phyloP scores from a whole-genome alignment of 2,888 invertebrate genomes.

The Helicoverpa assulta region DNA sequence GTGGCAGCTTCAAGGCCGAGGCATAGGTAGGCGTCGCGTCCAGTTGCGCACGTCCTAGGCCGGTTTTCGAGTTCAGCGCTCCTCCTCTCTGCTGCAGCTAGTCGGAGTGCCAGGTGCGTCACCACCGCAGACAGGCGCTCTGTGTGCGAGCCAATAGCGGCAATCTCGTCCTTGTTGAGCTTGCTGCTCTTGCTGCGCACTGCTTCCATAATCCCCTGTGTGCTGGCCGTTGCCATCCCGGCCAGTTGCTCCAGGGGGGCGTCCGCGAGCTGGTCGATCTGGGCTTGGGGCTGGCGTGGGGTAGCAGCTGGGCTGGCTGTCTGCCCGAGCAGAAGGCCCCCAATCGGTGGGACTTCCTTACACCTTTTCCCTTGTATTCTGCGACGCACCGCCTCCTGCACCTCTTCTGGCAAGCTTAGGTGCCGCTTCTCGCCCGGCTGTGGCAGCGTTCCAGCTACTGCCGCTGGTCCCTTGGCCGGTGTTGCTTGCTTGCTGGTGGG shows the following conservation, averaged over 20 bases:
- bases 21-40: accelerated
- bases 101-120: neutral
- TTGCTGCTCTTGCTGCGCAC: neutral
- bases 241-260: constrained; percentile 12
- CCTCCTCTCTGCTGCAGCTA: neutral
- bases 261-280: neutral
- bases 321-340: no score
- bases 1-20: neutral
- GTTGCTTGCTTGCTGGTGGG: no score
- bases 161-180: neutral
- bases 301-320: no score
- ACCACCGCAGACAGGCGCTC: constrained; percentile 1
- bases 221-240: constrained; percentile 45
- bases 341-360: no score
- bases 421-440: neutral
- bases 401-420: neutral
- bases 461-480: no score
- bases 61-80: constrained; percentile 49
- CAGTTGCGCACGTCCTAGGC: constrained; percentile 60
- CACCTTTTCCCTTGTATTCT: neutral
- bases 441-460: no score
- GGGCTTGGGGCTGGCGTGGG: no score
- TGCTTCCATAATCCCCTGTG: neutral
- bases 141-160: neutral
- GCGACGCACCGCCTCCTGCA: neutral